A percentile compares a stretch with the other conserved stretches of the same genome.
Conservation (phyloP, 1,140 invertebrate species). For the Anoplophora glabripennis region DNA sequence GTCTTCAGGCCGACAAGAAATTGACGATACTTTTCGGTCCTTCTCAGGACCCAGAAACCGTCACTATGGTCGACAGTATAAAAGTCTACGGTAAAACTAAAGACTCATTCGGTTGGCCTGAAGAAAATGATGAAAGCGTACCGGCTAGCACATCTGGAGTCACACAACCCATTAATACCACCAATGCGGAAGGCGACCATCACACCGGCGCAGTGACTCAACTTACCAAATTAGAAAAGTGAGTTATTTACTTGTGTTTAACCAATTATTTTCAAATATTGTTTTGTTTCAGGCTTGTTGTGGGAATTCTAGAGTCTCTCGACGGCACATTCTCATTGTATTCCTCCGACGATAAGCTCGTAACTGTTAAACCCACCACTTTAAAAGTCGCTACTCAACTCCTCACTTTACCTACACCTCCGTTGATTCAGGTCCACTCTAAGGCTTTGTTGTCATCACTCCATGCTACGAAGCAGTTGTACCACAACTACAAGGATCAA, state of each 20-base stretch:
- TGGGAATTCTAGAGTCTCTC: constrained; percentile 71
- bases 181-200: constrained; percentile 18
- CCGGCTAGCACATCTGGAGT: constrained; percentile 26
- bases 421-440: constrained; percentile 72
- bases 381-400: constrained; percentile 74
- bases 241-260: not conserved
- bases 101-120: constrained; percentile 95
- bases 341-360: constrained; percentile 48
- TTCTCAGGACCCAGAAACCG: constrained; percentile 56
- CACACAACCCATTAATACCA: constrained; percentile 1
- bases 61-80: constrained; percentile 48
- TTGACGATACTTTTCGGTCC: constrained; percentile 85
- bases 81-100: constrained; percentile 87
- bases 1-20: constrained; percentile 89
- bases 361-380: constrained; percentile 55
- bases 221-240: constrained; percentile 14
- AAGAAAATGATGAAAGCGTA: constrained; percentile 81
- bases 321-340: constrained; percentile 63
- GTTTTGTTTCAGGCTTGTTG: constrained; percentile 58
- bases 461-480: constrained; percentile 66
- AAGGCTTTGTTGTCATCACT: constrained; percentile 79
- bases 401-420: constrained; percentile 79
- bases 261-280: constrained; percentile 10
- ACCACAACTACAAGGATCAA: constrained; percentile 88
- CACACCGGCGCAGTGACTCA: not conserved